Percentiles rank a stretch among this genome's conserved stretches.
Evolutionary conservation across 1,140 invertebrate genomes (phyloP).

Genomic region (Plectrocnemia conspersa): DNA sequence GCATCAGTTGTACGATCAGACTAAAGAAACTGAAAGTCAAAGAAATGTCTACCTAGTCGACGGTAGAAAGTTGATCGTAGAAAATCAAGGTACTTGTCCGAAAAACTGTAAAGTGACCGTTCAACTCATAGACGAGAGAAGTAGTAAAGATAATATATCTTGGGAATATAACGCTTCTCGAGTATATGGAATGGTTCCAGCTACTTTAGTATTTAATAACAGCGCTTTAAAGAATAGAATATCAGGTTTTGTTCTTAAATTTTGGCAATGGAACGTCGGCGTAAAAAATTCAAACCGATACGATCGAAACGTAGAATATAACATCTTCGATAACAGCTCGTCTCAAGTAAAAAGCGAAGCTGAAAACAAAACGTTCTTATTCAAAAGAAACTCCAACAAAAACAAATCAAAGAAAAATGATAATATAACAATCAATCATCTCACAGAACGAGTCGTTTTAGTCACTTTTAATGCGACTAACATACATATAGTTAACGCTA

Average conservation of each 20-base stretch:
- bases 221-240: conserved; percentile 51
- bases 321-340: conserved; percentile 43
- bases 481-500: conserved; percentile 66
- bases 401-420: conserved; percentile 24
- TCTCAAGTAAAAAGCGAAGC: conserved; percentile 40
- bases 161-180: conserved; percentile 56
- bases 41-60: conserved; percentile 53
- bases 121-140: conserved; percentile 55
- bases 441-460: conserved; percentile 69
- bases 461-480: conserved; percentile 68
- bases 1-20: conserved; percentile 47
- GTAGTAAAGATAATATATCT: conserved; percentile 50
- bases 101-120: conserved; percentile 58
- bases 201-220: conserved; percentile 55
- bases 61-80: conserved; percentile 55
- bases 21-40: conserved; percentile 52
- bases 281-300: conserved; percentile 47
- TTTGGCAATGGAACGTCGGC: conserved; percentile 67
- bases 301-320: conserved; percentile 46
- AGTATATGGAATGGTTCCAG: conserved; percentile 63
- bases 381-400: conserved; percentile 17
- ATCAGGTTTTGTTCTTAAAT: conserved; percentile 70
- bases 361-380: conserved; percentile 45
- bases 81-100: conserved; percentile 63
- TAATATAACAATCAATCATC: conserved; percentile 49